Evolutionary conservation across 2,888 invertebrate species (phyloP), one percentile per base, ranked within the genome.

Genomic region (Callinectes sapidus): DNA sequence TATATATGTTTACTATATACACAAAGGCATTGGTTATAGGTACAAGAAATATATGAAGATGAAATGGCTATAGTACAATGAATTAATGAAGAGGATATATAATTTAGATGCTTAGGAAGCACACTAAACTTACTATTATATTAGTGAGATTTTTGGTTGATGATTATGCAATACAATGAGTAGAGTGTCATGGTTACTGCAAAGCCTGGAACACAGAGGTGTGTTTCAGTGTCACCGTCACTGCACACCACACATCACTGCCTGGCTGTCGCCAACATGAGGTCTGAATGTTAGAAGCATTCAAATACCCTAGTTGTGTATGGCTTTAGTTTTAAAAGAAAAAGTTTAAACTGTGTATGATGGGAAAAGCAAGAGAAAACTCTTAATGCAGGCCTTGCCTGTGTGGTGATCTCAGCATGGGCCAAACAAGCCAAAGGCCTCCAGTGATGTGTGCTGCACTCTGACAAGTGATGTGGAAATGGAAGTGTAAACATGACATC

Each of bases 1-100:
- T 61, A 88, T 85, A 85, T 85, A 85, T 88, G 32, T 32, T 28
- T 35, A 88, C 8, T 48, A 42, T 89, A 77, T 66, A 89, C 18
- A 81, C n/a, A 35, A 81, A 32, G 81, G 35, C 18, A 10, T 35
- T 81, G 42, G 54, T 35, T 89, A 35, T 89, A 89, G 71, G 61
- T 89, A n/a, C 39, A 89, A 14, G 42, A 14, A 39, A 39, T 32
- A n/a, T 55, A 61, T 71, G 71, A 81, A 13, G 32, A 81, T 81
- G 81, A n/a, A 14, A 81, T 81, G 81, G 81, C 14, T 81, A 81
- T 81, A 81, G 16, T 81, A 35, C 81, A 81, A 81, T 81, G 81
- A 35, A 35, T 81, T 35, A 32, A 35, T 81, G 28, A 0, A 39
- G 2, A 77, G 28, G n/a, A 61, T n/a, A 28, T 77, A 77, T n/a